These are phyloP conservation scores for Mythimna loreyi DNA, from an alignment of 2,888 invertebrate genomes.

Conservation along the genomic window DNA sequence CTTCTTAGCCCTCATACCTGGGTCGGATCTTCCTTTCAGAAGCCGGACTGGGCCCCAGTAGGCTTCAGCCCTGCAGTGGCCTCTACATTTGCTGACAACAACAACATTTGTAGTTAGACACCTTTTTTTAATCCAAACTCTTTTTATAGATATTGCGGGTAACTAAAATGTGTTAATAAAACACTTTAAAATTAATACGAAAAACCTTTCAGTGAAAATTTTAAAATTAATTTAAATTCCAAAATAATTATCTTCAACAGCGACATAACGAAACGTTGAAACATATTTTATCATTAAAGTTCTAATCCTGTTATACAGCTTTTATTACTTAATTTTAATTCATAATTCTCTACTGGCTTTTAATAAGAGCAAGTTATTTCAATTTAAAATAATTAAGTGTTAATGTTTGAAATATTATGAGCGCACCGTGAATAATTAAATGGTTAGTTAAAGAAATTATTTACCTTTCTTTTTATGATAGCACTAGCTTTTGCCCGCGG, in stretches of 20 bases:
- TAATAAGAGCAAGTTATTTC: constrained; percentile 49
- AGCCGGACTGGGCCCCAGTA: too few relatives aligned
- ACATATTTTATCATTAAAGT: constrained; percentile 41
- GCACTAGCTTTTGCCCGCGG: too few relatives aligned
- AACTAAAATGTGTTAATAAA: too few relatives aligned
- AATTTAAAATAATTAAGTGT: constrained; percentile 49
- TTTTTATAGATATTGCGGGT: not conserved
- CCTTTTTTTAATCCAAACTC: too few relatives aligned
- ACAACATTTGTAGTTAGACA: too few relatives aligned
- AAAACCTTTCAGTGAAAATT: not conserved
- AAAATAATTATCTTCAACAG: constrained; percentile 33
- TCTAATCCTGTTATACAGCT: constrained; percentile 43
- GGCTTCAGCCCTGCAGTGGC: too few relatives aligned
- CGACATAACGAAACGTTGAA: constrained; percentile 39
- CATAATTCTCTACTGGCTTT: constrained; percentile 45
- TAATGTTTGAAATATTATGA: constrained; percentile 47
- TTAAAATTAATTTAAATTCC: constrained; percentile 25
- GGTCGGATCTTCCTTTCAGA: too few relatives aligned
- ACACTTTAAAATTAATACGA: constrained; percentile 9
- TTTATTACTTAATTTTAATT: constrained; percentile 52
- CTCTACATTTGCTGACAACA: too few relatives aligned
- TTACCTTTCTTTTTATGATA: constrained; percentile 7
- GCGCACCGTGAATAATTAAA: constrained; percentile 22
- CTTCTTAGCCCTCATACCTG: too few relatives aligned
- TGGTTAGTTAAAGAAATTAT: constrained; percentile 16